Evolutionary conservation across 2,797 vertebrate species (phyloP).

Genomic region (Cossypha niveicapilla): DNA sequence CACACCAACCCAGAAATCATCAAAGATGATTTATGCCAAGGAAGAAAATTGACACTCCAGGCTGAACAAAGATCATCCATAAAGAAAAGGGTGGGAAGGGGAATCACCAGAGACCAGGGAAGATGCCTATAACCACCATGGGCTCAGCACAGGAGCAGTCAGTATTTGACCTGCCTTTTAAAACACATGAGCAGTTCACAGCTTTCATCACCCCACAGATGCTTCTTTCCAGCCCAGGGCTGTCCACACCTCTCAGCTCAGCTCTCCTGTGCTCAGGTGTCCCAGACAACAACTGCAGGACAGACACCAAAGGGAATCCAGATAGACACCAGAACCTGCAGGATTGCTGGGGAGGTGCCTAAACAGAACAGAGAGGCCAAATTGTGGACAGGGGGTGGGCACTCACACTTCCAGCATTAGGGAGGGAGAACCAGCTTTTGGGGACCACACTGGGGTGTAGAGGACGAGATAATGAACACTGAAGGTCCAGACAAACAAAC

Average conservation of each 20-base stretch:
- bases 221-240: not conserved
- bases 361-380: not conserved
- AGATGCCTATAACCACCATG: not conserved
- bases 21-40: constrained; percentile 65
- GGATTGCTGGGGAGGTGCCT: not conserved
- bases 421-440: not conserved
- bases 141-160: not conserved
- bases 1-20: constrained; percentile 69
- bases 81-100: not conserved
- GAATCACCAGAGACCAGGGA: not conserved
- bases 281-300: not conserved
- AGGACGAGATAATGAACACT: not conserved
- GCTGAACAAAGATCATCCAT: not conserved
- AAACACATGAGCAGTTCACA: not conserved
- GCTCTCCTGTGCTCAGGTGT: not conserved
- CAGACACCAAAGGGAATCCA: not conserved
- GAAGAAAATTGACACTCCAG: constrained; percentile 3
- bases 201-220: not conserved
- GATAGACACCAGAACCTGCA: not conserved
- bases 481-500: not conserved
- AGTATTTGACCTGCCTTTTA: not conserved
- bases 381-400: not conserved
- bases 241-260: not conserved
- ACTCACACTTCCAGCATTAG: not conserved
- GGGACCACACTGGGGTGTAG: not conserved